Evolutionary conservation across 2,113 vertebrate genomes (phyloP).

Genomic region (Abramis brama): DNA sequence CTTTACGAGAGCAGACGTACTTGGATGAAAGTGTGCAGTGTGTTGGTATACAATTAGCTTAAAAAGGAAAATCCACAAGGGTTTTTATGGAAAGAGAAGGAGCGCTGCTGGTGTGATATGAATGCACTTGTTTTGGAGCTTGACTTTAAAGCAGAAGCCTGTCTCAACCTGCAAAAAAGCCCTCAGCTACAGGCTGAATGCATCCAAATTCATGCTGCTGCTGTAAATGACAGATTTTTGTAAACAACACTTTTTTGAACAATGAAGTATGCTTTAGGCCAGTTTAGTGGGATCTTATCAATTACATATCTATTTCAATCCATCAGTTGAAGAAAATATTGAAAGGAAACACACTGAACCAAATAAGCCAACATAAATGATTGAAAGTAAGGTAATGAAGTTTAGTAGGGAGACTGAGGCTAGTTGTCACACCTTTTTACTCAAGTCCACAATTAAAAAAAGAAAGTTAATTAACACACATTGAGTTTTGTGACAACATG

Average conservation of each 20-base stretch:
- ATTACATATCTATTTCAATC: not conserved
- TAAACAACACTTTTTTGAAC: conserved; percentile 30
- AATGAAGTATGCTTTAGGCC: conserved; percentile 3
- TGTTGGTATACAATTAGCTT: not conserved
- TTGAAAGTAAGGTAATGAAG: not conserved
- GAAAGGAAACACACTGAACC: not conserved
- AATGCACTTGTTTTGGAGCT: conserved; percentile 36
- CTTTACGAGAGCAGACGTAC: conserved; percentile 16
- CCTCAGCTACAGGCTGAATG: not conserved
- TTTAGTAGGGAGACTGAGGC: not conserved
- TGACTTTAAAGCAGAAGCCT: conserved; percentile 39
- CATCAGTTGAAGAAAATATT: not conserved
- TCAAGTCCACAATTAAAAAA: not conserved
- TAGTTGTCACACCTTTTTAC: not conserved
- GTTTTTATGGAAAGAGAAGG: conserved; percentile 25
- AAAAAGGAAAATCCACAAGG: conserved; percentile 26
- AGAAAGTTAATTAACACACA: not conserved
- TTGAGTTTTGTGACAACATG: not conserved
- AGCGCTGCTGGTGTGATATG: conserved; percentile 27
- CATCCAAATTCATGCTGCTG: conserved; percentile 18
- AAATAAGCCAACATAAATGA: not conserved
- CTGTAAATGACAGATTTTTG: conserved; percentile 7
- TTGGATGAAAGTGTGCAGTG: conserved; percentile 8
- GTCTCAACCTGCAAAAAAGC: conserved; percentile 44
- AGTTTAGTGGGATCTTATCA: not conserved